Base-by-base conservation (phyloP, 2,888 invertebrate genomes). In the Escarpia spicata region DNA sequence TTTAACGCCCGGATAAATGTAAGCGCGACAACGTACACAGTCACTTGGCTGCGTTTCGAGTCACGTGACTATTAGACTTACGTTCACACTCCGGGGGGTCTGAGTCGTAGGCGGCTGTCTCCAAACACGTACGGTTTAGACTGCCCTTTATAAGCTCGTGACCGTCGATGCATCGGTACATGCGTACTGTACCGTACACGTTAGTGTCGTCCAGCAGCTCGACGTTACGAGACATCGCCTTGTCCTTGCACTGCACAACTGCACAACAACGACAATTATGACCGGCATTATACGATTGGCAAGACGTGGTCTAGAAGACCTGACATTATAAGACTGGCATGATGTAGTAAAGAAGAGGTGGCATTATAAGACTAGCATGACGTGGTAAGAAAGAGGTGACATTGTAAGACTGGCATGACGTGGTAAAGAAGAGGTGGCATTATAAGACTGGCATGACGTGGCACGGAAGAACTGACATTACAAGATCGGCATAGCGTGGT, bases 231-330 rank as follows among this genome's bases (percentile, higher is more conserved):
- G 75, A 75, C 75, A n/a, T n/a, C 26, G 75, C n/a, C 75, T 0
- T 75, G n/a, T 75, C 75, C 75, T 26, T 75, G 75, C 75, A 75
- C 75, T n/a, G 75, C 75, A 75, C 75, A 26, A 75, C 75, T 75
- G n/a, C 75, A 26, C n/a, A 75, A 26, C 3, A 75, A 75, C n/a
- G 26, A 6, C 75, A n/a, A 26, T 26, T 75, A 26, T 19, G 75
- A n/a, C 75, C 0, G 75, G 19, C 75, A 75, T 26, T 75, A 75
- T 75, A 15, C 0, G 75, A 75, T 26, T n/a, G 75, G 19, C 75
- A 75, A 19, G 75, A 75, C n/a, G 26, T n/a, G n/a, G 26, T 26
- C 15, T 60, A 15, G 60, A 45, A 45, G 45, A 9, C 12, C 60
- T 15, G 60, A 60, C 19, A 60, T 19, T 60, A 60, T 19, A 12